Evolutionary conservation across 1,140 invertebrate genomes (phyloP).

Genomic region (Macrotrachela quadricornifera): DNA sequence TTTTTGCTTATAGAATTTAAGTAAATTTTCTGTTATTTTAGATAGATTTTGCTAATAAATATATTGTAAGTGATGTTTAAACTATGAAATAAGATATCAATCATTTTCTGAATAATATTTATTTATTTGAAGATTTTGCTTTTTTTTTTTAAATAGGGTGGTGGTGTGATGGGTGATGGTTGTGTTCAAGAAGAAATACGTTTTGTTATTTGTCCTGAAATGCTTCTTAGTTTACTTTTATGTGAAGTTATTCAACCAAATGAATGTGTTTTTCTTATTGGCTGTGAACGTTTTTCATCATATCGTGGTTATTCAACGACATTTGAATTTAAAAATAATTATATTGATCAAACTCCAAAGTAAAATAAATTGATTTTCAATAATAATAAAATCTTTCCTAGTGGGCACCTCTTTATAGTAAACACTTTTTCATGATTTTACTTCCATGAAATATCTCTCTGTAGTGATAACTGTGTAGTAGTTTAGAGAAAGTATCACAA

Average conservation of each 20-base stretch:
- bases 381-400: too few relatives aligned
- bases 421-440: too few relatives aligned
- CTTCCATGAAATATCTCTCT: too few relatives aligned
- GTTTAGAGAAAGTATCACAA: too few relatives aligned
- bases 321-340: constrained; percentile 56
- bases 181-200: constrained; percentile 94
- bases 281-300: constrained; percentile 57
- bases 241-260: constrained; percentile 54
- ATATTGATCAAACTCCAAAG: constrained; percentile 45
- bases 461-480: too few relatives aligned
- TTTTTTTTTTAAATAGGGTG: too few relatives aligned
- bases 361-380: constrained; percentile 9
- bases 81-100: too few relatives aligned
- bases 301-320: constrained; percentile 61
- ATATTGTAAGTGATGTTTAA: constrained; percentile 60
- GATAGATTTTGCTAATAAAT: constrained; percentile 87
- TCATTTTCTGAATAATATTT: too few relatives aligned
- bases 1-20: too few relatives aligned
- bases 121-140: too few relatives aligned
- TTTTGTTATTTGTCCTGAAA: constrained; percentile 82
- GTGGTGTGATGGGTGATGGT: constrained; percentile 65
- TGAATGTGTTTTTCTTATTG: constrained; percentile 65
- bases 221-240: constrained; percentile 64
- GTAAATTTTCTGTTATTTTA: too few relatives aligned
- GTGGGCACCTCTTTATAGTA: too few relatives aligned